phyloP scores from a whole-genome alignment of 2,797 vertebrate genomes.

The Sciaenops ocellatus region DNA sequence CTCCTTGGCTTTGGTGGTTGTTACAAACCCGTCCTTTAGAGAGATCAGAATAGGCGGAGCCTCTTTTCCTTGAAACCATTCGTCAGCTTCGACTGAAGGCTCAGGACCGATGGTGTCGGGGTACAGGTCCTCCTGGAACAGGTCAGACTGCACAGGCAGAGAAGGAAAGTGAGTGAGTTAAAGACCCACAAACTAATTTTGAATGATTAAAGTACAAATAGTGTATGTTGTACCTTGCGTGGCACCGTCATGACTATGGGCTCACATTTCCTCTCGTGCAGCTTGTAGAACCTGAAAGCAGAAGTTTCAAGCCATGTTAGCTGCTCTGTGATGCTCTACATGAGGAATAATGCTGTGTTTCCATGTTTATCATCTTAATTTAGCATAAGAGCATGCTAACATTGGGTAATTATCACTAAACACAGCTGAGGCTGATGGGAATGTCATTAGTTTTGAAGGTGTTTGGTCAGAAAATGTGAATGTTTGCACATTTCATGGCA shows the following conservation, averaged over 20 bases:
- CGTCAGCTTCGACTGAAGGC: conserved; percentile 83
- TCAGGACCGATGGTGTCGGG: conserved; percentile 86
- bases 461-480: neutral
- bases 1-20: conserved; percentile 85
- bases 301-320: neutral
- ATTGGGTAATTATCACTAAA: too few relatives aligned
- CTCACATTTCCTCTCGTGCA: conserved; percentile 93
- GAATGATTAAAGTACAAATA: neutral
- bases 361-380: too few relatives aligned
- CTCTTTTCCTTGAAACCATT: conserved; percentile 86
- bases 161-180: neutral
- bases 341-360: neutral
- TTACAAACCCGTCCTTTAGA: conserved; percentile 83
- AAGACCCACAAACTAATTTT: neutral
- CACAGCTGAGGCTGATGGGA: neutral
- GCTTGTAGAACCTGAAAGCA: conserved; percentile 91
- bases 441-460: neutral
- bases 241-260: conserved; percentile 94
- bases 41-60: conserved; percentile 83
- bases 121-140: conserved; percentile 88
- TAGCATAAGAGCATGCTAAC: too few relatives aligned
- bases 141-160: conserved; percentile 79
- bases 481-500: neutral
- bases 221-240: conserved; percentile 86
- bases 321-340: neutral